phyloP scores from a whole-genome alignment of 2,797 vertebrate species.

The Nannoperca australis region DNA sequence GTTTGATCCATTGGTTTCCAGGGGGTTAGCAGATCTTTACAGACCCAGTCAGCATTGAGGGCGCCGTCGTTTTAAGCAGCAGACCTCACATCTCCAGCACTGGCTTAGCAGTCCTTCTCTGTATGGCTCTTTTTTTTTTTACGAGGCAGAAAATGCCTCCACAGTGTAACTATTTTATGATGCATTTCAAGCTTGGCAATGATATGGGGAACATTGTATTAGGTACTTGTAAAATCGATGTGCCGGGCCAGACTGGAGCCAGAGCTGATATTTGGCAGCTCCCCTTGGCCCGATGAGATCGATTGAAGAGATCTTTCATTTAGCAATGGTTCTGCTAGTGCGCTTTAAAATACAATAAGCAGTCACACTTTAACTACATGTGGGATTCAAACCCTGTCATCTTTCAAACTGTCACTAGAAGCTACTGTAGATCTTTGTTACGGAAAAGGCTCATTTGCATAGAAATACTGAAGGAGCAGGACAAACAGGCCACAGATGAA shows the following conservation, averaged over 20 bases:
- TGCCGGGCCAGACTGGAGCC: slow-evolving; percentile 66
- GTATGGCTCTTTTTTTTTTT: slow-evolving; percentile 71
- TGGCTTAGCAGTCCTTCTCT: slow-evolving; percentile 52
- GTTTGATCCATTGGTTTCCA: slow-evolving; percentile 56
- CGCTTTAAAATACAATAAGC: slow-evolving; percentile 28
- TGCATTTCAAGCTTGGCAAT: slow-evolving; percentile 65
- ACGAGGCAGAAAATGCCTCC: slow-evolving; percentile 70
- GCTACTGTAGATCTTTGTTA: slow-evolving; percentile 4
- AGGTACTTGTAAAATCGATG: slow-evolving; percentile 74
- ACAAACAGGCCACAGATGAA: not conserved
- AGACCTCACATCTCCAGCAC: slow-evolving; percentile 27
- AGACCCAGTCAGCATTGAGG: slow-evolving; percentile 42
- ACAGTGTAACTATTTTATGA: slow-evolving; percentile 69
- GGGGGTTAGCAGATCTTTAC: slow-evolving; percentile 48
- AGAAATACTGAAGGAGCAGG: not conserved
- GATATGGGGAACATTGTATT: slow-evolving; percentile 54
- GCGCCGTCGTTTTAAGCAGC: slow-evolving; percentile 23
- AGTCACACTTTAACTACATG: slow-evolving; percentile 12
- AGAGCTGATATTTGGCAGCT: slow-evolving; percentile 69
- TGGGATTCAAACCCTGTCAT: slow-evolving; percentile 26
- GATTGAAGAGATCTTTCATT: slow-evolving; percentile 65
- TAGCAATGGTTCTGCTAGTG: slow-evolving; percentile 49
- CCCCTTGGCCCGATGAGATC: slow-evolving; percentile 59
- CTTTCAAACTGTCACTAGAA: not conserved
- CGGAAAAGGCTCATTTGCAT: not conserved